Percentiles rank a stretch among this genome's conserved stretches.
Evolutionary conservation across 2,797 vertebrate genomes (phyloP).

Genomic region (Microchirus variegatus): DNA sequence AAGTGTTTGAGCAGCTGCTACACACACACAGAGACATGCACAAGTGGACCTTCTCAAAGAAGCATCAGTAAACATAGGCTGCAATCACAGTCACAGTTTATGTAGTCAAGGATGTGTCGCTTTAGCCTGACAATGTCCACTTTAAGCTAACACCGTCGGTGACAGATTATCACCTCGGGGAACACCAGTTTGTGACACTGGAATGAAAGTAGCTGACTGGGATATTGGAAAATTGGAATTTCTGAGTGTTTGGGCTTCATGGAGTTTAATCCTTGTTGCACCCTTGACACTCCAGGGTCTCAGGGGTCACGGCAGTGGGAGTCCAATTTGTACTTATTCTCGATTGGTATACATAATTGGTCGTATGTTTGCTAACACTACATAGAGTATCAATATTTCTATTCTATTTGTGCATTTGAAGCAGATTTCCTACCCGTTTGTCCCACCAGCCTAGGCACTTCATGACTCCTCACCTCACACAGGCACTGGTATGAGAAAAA

Average conservation of each 20-base stretch:
- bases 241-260: too few relatives aligned
- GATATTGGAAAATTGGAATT: background rate
- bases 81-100: constrained; percentile 25
- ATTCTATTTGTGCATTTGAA: too few relatives aligned
- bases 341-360: too few relatives aligned
- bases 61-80: constrained; percentile 30
- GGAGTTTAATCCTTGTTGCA: background rate
- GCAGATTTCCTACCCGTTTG: too few relatives aligned
- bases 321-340: too few relatives aligned
- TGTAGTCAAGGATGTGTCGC: constrained; percentile 37
- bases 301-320: too few relatives aligned
- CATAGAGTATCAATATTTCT: too few relatives aligned
- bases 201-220: constrained; percentile 17
- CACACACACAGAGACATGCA: background rate
- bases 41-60: constrained; percentile 33
- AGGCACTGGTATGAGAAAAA: too few relatives aligned
- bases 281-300: too few relatives aligned
- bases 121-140: constrained; percentile 30
- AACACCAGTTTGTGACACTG: constrained; percentile 15
- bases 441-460: too few relatives aligned
- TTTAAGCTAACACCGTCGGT: constrained; percentile 32
- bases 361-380: too few relatives aligned
- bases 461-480: too few relatives aligned
- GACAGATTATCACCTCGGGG: constrained; percentile 42
- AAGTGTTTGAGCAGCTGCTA: constrained; percentile 73